These are phyloP conservation scores for Xestia c-nigrum DNA, from an alignment of 2,888 invertebrate genomes.

Conservation along the genomic window DNA sequence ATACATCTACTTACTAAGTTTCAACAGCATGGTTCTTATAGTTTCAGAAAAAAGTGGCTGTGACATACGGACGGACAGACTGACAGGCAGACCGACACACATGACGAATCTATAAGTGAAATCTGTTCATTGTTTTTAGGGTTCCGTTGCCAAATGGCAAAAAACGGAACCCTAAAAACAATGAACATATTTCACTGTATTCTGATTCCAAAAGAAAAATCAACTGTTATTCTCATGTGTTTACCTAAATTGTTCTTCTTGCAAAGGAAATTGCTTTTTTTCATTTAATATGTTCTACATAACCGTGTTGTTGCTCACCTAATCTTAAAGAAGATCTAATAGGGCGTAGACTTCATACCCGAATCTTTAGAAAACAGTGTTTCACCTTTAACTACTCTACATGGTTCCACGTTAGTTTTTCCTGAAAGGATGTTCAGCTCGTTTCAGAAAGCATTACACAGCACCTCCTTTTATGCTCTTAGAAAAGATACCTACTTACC, in stretches of 20 bases:
- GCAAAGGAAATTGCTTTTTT: background rate
- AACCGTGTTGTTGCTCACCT: background rate
- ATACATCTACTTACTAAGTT: no score
- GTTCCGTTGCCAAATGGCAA: no score
- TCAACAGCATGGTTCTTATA: no score
- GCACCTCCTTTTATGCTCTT: slow-evolving; percentile 43
- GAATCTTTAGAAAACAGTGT: slow-evolving; percentile 42
- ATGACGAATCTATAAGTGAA: no score
- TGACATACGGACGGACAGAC: no score
- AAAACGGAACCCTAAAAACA: no score
- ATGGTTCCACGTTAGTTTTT: slow-evolving; percentile 43
- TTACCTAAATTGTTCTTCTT: background rate
- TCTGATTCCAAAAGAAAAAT: background rate
- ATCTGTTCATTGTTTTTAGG: no score
- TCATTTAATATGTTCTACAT: background rate
- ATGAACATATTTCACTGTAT: background rate
- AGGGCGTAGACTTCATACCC: slow-evolving; percentile 10
- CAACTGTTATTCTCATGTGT: background rate
- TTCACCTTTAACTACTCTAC: slow-evolving; percentile 17
- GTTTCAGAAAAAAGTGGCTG: no score
- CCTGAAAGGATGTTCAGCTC: slow-evolving; percentile 43
- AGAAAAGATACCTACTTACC: slow-evolving; percentile 21
- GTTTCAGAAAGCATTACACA: slow-evolving; percentile 52
- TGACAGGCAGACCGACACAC: no score
- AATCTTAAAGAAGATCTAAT: slow-evolving; percentile 35